Evolutionary conservation across 2,113 vertebrate species (phyloP).

Genomic region (Capreolus pygargus): DNA sequence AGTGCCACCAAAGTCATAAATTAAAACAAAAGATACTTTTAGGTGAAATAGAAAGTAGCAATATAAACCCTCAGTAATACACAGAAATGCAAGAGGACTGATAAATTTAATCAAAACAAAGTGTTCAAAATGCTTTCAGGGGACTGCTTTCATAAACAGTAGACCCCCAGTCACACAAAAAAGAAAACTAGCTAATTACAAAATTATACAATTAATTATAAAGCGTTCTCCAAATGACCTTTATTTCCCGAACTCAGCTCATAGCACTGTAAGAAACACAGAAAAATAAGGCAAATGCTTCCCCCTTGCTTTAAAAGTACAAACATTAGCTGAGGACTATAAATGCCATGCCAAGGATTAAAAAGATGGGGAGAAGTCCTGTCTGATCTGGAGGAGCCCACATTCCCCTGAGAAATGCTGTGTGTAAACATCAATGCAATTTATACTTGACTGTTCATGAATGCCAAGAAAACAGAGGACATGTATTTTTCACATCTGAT

Average conservation of each 20-base stretch:
- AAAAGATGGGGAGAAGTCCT: background rate
- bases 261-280: background rate
- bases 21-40: slow-evolving; percentile 61
- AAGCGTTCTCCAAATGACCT: background rate
- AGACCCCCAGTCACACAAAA: background rate
- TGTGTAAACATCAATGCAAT: background rate
- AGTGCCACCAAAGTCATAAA: slow-evolving; percentile 4
- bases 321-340: background rate
- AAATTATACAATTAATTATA: background rate
- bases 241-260: background rate
- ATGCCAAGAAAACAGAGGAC: background rate
- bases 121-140: background rate
- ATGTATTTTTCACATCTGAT: background rate
- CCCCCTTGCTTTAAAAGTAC: background rate
- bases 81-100: slow-evolving; percentile 21
- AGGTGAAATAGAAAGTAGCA: slow-evolving; percentile 38
- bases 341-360: background rate
- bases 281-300: background rate
- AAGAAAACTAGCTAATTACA: background rate
- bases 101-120: background rate
- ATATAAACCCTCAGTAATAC: slow-evolving; percentile 53
- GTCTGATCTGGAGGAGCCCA: background rate
- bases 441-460: background rate
- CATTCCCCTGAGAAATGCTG: background rate
- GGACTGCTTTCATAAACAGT: background rate